These are phyloP conservation scores for Romanogobio albipinnatus DNA, from an alignment of 2,113 vertebrate species.

Conservation along the genomic window DNA sequence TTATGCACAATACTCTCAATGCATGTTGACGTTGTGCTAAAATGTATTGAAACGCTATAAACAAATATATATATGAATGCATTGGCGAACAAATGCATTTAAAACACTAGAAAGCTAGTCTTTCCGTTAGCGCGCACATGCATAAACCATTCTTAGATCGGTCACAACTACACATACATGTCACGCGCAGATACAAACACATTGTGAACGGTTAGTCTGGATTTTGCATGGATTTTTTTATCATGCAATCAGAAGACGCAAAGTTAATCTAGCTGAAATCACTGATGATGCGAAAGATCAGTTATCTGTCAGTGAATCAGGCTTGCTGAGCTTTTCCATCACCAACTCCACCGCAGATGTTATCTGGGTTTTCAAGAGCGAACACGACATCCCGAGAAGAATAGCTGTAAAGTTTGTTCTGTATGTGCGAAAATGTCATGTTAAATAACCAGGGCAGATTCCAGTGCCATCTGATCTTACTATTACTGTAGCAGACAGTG, in stretches of 20 bases:
- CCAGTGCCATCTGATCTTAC: background rate
- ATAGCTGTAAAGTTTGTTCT: background rate
- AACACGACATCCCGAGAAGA: constrained; percentile 1
- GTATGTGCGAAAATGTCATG: constrained; percentile 18
- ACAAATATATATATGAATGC: background rate
- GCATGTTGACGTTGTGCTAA: background rate
- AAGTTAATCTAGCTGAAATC: constrained; percentile 19
- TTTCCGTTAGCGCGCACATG: background rate
- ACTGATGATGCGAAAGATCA: constrained; percentile 13
- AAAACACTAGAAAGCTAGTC: background rate
- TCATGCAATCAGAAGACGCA: background rate
- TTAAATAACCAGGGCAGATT: background rate
- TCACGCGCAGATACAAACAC: constrained; percentile 8
- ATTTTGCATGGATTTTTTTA: constrained; percentile 7
- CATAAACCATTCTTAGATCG: background rate
- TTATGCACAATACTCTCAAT: background rate
- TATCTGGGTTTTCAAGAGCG: constrained; percentile 6
- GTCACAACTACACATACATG: background rate
- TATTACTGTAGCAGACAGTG: background rate
- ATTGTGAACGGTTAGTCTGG: constrained; percentile 1
- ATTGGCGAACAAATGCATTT: background rate
- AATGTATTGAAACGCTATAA: background rate
- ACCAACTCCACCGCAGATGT: constrained; percentile 16
- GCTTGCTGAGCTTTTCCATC: background rate
- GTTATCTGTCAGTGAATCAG: constrained; percentile 23